phyloP scores from a whole-genome alignment of 1,140 invertebrate species.

The Hyles vespertilio region DNA sequence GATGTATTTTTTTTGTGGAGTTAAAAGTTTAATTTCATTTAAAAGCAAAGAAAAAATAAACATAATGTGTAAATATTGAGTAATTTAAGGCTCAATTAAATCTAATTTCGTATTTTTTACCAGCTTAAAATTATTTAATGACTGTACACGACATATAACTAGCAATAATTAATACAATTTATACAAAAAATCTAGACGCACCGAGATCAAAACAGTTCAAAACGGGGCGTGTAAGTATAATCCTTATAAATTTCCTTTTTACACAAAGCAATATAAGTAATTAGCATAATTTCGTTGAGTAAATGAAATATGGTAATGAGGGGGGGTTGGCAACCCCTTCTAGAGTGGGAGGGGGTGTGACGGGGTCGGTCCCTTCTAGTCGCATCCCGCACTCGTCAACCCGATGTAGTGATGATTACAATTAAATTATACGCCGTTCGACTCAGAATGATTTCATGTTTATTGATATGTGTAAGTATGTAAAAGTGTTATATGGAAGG shows the following conservation, averaged over 20 bases:
- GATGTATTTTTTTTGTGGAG: no score
- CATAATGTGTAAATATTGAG: no score
- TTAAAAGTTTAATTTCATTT: no score
- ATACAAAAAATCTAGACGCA: conserved; percentile 33
- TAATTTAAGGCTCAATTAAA: no score
- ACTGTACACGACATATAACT: no score
- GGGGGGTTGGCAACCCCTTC: conserved; percentile 56
- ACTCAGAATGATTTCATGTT: no score
- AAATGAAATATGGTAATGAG: conserved; percentile 76
- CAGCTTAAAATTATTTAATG: no score
- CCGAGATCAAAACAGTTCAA: conserved; percentile 39
- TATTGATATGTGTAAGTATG: no score
- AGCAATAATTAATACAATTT: no score
- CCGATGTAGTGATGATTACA: conserved; percentile 71
- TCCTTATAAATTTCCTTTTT: conserved; percentile 76
- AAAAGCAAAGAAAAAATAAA: no score
- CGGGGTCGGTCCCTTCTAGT: conserved; percentile 49
- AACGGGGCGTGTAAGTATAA: conserved; percentile 67
- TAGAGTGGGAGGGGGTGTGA: conserved; percentile 34
- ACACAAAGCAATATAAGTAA: conserved; percentile 76
- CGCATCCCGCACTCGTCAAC: conserved; percentile 69
- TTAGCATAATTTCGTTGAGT: conserved; percentile 76
- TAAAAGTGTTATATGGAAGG: no score
- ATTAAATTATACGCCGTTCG: conserved; percentile 67
- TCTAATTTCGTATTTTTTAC: no score